Conservation (phyloP, 37 sponge, comb jelly and placozoan genomes). For the Theonella swinhoei region DNA sequence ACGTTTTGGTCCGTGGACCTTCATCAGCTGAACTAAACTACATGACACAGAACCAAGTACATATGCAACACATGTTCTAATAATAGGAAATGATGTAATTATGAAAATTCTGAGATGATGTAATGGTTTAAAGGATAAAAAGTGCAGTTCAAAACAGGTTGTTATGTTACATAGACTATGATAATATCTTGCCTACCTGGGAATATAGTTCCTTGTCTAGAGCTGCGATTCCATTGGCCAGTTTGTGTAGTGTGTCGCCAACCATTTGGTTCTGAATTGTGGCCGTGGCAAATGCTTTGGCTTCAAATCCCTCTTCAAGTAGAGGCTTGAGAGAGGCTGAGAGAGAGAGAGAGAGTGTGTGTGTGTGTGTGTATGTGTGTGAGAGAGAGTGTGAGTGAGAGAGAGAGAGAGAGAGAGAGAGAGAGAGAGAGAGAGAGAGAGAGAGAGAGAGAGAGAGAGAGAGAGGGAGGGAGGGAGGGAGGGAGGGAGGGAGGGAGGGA, state of each 20-base stretch:
- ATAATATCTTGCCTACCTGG: constrained; percentile 46
- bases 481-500: too few relatives aligned
- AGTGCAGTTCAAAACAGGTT: neutral
- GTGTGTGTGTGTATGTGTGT: neutral
- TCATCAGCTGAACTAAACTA: too few relatives aligned
- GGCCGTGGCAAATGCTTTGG: constrained; percentile 68
- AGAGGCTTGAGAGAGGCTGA: constrained; percentile 61
- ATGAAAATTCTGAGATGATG: too few relatives aligned
- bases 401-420: neutral
- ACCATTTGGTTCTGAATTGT: constrained; percentile 79
- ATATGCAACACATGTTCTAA: too few relatives aligned
- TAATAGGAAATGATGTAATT: too few relatives aligned
- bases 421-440: neutral
- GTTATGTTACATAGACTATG: neutral
- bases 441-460: neutral
- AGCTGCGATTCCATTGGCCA: constrained; percentile 60
- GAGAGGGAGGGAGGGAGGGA: too few relatives aligned
- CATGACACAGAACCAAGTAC: too few relatives aligned
- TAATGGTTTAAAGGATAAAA: too few relatives aligned
- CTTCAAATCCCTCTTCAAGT: constrained; percentile 67
- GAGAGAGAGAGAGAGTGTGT: neutral
- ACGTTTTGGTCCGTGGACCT: too few relatives aligned
- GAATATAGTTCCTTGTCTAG: constrained; percentile 82
- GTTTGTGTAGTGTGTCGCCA: constrained; percentile 78
- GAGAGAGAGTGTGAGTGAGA: neutral